Conservation (phyloP, 2,113 vertebrate genomes). For the Lanius ludovicianus region DNA sequence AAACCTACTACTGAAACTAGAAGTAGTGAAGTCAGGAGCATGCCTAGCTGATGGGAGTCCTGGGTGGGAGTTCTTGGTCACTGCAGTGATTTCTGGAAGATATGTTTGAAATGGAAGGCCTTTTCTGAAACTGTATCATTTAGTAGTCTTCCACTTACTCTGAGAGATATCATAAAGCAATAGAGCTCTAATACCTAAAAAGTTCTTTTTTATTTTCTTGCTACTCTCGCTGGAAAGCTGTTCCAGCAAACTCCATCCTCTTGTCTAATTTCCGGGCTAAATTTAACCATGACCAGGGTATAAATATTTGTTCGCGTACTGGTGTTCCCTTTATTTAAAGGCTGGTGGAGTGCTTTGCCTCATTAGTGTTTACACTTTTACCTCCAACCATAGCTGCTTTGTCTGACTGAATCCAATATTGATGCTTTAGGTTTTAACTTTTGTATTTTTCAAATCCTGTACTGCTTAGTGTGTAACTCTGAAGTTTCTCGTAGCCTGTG, state of each 20-base stretch:
- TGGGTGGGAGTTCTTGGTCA: rapidly evolving
- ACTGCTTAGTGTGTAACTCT: too few species aligned
- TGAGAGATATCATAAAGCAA: neutral
- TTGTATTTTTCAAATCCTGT: too few species aligned
- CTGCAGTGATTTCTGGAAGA: neutral
- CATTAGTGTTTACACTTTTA: neutral
- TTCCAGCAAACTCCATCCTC: neutral
- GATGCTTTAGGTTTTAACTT: too few species aligned
- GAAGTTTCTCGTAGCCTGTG: too few species aligned
- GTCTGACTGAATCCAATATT: neutral
- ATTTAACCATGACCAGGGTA: neutral
- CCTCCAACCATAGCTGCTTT: neutral
- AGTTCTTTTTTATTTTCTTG: neutral
- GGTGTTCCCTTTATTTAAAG: neutral
- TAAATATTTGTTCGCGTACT: neutral
- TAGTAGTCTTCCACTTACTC: neutral
- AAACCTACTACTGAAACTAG: neutral
- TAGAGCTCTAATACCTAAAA: neutral
- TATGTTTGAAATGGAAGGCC: neutral
- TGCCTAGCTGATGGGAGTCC: neutral
- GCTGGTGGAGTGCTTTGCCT: neutral
- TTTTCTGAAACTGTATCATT: neutral
- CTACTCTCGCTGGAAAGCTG: neutral
- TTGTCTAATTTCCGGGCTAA: neutral
- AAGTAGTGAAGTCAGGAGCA: neutral